phyloP scores from a whole-genome alignment of 2,113 vertebrate species.

The Scytalopus superciliaris region DNA sequence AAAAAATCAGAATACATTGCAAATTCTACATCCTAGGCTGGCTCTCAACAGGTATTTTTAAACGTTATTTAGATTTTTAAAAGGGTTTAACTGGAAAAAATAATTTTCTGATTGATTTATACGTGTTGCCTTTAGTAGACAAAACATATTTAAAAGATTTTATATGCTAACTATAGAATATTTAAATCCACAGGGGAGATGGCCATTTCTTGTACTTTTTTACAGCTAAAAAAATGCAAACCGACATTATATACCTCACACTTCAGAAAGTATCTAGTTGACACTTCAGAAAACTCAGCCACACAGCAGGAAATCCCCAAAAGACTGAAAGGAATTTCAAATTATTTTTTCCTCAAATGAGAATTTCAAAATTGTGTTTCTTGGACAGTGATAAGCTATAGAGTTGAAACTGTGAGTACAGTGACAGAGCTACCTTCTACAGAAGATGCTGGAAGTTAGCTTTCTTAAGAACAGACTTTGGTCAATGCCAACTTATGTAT shows the following conservation, averaged over 20 bases:
- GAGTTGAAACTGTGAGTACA: background rate
- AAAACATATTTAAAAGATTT: background rate
- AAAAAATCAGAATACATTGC: background rate
- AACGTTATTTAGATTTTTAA: background rate
- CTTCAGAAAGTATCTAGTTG: background rate
- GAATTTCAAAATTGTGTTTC: background rate
- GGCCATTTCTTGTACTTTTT: background rate
- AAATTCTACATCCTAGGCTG: background rate
- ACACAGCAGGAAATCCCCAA: background rate
- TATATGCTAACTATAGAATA: background rate
- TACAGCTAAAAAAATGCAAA: background rate
- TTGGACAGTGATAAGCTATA: background rate
- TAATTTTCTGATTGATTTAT: background rate
- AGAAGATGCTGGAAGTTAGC: background rate
- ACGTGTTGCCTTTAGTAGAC: background rate
- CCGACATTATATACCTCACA: background rate
- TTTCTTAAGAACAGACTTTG: background rate
- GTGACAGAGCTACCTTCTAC: background rate
- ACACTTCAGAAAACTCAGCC: background rate
- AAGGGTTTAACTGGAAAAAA: background rate
- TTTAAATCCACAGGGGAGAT: background rate
- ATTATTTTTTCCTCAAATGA: background rate
- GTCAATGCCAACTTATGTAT: background rate
- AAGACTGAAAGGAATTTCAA: background rate
- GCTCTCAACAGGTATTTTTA: background rate